Evolutionary conservation across 2,797 vertebrate species (phyloP).

Genomic region (Gymnothorax reevesii): DNA sequence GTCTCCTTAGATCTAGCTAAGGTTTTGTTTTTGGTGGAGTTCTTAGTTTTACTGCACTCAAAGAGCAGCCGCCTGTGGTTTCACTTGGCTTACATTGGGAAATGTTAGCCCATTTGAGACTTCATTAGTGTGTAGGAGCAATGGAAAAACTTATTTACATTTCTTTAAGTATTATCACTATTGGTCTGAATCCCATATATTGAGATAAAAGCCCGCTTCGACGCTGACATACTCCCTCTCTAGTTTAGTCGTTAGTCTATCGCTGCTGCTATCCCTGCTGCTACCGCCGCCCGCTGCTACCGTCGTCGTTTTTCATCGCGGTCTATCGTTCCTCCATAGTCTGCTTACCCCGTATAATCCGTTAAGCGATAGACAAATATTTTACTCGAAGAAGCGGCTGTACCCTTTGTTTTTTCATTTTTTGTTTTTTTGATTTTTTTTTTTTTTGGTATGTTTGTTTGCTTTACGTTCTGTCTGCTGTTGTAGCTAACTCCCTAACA

Average conservation of each 20-base stretch:
- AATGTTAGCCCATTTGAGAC: slow-evolving; percentile 45
- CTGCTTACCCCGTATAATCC: slow-evolving; percentile 39
- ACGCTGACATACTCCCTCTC: slow-evolving; percentile 30
- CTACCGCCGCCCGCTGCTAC: slow-evolving; percentile 66
- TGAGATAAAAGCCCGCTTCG: slow-evolving; percentile 36
- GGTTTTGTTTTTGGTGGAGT: slow-evolving; percentile 15
- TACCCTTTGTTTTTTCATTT: slow-evolving; percentile 37
- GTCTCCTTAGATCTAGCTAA: not conserved
- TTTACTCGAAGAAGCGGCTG: slow-evolving; percentile 39
- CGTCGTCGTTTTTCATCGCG: slow-evolving; percentile 51
- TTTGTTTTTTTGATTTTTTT: not conserved
- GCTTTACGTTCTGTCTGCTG: slow-evolving; percentile 60
- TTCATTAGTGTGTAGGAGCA: slow-evolving; percentile 28
- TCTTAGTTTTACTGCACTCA: slow-evolving; percentile 11
- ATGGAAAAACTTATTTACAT: slow-evolving; percentile 24
- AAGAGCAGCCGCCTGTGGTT: slow-evolving; percentile 20
- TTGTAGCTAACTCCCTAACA: slow-evolving; percentile 62
- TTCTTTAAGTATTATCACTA: slow-evolving; percentile 12
- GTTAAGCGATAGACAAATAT: slow-evolving; percentile 41
- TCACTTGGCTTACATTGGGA: slow-evolving; percentile 46
- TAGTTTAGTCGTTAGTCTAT: slow-evolving; percentile 58
- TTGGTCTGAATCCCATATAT: slow-evolving; percentile 22
- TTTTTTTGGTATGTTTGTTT: not conserved
- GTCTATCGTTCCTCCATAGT: slow-evolving; percentile 30
- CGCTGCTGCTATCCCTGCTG: slow-evolving; percentile 70